Conservation (phyloP, 1,140 invertebrate genomes). For the Ladona fulva region DNA sequence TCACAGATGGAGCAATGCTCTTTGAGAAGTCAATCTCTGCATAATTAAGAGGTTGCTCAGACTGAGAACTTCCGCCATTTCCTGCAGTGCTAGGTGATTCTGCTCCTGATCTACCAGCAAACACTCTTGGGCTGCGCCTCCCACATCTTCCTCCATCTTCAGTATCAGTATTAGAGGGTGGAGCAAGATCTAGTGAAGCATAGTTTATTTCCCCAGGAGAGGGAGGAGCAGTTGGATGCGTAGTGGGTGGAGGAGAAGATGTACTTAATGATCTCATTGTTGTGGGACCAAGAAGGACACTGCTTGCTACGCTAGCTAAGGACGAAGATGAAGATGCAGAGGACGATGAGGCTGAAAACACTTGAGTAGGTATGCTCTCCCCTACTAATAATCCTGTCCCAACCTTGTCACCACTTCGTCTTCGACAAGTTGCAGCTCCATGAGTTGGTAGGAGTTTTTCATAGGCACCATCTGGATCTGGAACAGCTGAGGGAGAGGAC, state of each 20-base stretch:
- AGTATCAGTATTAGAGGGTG: conserved; percentile 21
- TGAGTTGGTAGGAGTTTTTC: not conserved
- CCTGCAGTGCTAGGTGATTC: conserved; percentile 27
- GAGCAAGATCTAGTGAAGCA: conserved; percentile 53
- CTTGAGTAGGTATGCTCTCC: not conserved
- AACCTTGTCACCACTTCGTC: not conserved
- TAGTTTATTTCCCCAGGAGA: conserved; percentile 43
- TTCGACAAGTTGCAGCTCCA: not conserved
- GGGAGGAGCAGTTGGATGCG: not conserved
- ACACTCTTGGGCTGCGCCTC: conserved; percentile 19
- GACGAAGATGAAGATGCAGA: not conserved
- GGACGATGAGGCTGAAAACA: not conserved
- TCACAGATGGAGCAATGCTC: conserved; percentile 27
- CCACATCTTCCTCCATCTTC: conserved; percentile 20
- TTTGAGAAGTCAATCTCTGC: conserved; percentile 64
- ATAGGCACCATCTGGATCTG: not conserved
- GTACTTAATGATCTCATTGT: not conserved
- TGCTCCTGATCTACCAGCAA: conserved; percentile 27
- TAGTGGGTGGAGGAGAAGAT: not conserved
- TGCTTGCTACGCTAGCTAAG: not conserved
- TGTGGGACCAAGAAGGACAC: not conserved
- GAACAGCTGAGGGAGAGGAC: not conserved
- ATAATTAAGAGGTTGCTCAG: conserved; percentile 46
- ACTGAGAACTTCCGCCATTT: conserved; percentile 32
- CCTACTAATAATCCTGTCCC: not conserved